These are phyloP conservation scores for Coptotermes formosanus DNA, from an alignment of 1,140 invertebrate species.

Conservation along the genomic window DNA sequence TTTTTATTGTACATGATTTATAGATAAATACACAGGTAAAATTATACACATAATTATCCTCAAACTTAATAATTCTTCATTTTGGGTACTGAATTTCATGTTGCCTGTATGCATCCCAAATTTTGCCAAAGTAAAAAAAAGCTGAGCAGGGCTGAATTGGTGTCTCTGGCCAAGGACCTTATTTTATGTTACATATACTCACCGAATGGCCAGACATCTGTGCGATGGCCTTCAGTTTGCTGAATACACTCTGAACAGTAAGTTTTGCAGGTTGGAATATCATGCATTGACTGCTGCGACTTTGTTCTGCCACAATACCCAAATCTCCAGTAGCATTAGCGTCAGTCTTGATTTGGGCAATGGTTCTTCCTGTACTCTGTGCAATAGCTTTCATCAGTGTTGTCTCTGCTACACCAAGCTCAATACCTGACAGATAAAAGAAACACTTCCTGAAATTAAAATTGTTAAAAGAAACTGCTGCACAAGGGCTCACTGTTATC, in stretches of 20 bases:
- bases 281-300: constrained; percentile 83
- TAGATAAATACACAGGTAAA: no score
- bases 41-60: no score
- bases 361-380: constrained; percentile 82
- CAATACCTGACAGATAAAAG: constrained; percentile 54
- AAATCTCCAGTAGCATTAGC: constrained; percentile 81
- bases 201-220: constrained; percentile 78
- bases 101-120: no score
- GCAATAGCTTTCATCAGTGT: constrained; percentile 94
- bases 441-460: neutral
- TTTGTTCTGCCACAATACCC: constrained; percentile 89
- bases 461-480: no score
- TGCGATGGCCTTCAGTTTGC: constrained; percentile 88
- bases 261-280: constrained; percentile 77
- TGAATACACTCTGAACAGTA: constrained; percentile 71
- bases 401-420: constrained; percentile 91
- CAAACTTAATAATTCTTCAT: no score
- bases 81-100: no score
- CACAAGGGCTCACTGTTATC: no score
- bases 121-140: no score
- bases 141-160: no score
- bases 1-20: no score
- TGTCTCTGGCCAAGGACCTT: neutral
- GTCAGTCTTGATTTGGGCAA: constrained; percentile 85
- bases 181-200: constrained; percentile 38